Conservation (phyloP, 2,888 invertebrate genomes). For the Tupiocoris notatus region DNA sequence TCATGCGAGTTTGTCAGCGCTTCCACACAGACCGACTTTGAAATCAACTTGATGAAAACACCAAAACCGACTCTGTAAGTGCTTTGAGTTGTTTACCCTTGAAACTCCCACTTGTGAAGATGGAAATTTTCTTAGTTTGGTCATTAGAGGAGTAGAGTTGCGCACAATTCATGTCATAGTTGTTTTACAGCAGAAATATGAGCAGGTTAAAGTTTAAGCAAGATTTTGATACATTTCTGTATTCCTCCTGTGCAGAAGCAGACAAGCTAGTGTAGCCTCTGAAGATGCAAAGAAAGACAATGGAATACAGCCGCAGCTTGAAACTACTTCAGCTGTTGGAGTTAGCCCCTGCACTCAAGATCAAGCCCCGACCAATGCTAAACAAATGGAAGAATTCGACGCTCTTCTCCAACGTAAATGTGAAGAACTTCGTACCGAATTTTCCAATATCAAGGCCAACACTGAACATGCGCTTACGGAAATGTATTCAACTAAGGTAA, state of each 20-base stretch:
- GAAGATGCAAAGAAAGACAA: neutral
- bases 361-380: neutral
- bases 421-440: constrained; percentile 41
- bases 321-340: neutral
- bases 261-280: constrained; percentile 41
- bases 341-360: neutral
- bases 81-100: too few species aligned
- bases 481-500: constrained; percentile 43
- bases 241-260: constrained; percentile 8
- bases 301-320: neutral
- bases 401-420: constrained; percentile 44
- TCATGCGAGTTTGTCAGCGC: neutral
- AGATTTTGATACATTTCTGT: too few species aligned
- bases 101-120: too few species aligned
- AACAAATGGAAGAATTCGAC: constrained; percentile 38
- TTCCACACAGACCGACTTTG: constrained; percentile 27
- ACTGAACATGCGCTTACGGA: constrained; percentile 40
- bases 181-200: too few species aligned
- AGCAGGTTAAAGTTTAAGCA: too few species aligned
- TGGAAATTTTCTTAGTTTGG: too few species aligned
- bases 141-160: too few species aligned
- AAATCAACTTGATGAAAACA: neutral
- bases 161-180: too few species aligned
- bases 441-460: constrained; percentile 40
- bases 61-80: constrained; percentile 15